Evolutionary conservation across 2,113 vertebrate genomes (phyloP), one percentile per base, ranked within the genome.

Genomic region (Synchiropus splendidus): DNA sequence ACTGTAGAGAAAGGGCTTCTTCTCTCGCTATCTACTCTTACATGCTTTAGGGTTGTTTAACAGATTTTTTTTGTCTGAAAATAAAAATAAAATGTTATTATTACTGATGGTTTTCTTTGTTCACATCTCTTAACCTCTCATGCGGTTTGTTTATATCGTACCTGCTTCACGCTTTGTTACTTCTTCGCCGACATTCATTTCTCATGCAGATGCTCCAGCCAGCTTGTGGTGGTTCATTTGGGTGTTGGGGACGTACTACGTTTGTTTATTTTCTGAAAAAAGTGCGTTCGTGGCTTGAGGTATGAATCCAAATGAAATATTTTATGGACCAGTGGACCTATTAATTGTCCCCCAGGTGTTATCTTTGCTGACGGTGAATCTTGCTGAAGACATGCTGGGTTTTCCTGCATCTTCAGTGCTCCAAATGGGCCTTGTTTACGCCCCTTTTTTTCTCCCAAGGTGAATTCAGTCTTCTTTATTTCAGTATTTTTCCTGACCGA

Each of bases 261-360:
- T 70, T 67, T 74, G 61, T 75, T 67, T 72, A 43, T 70, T 17
- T 68, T 41, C 64, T 37, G 60, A 58, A n/a, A n/a, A n/a, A n/a
- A 58, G 59, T 61, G 48, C 61, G 42, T 45, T 38, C 52, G 55
- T 51, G 31, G 47, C 45, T 44, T 17, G 58, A 56, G 66, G 70
- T 77, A 80, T 82, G 84, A 86, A 86, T 85, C 72, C 78, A 84
- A 86, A 83, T 85, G 79, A 83, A 89, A 85, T 90, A 89, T 86
- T 88, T 83, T 86, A 80, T 90, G 88, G 85, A 87, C 86, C 89
- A 90, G 48, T 90, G 86, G 83, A 89, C 86, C 89, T 88, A 83
- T 91, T 93, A 92, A 92, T 95, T 92, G 84, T 86, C 77, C 83
- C 50, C 31, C 73, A 88, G 81, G 83, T 84, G 82, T 89, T 86